Percentiles rank a stretch among this genome's conserved stretches.
Evolutionary conservation across 2,888 invertebrate genomes (phyloP).

Genomic region (Belgica antarctica): DNA sequence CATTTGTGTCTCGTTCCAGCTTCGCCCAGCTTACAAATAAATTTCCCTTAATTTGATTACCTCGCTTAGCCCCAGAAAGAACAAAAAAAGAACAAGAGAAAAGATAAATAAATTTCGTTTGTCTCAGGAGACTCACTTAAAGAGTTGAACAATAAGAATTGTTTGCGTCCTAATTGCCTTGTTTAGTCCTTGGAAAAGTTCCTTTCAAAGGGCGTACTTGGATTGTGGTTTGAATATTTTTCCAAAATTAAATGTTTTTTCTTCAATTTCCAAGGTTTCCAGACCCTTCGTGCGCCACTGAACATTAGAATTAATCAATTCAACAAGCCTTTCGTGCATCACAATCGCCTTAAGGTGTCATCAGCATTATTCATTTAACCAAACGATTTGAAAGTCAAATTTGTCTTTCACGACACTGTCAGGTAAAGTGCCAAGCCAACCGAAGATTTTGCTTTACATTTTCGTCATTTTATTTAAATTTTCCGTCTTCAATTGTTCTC

Average conservation of each 20-base stretch:
- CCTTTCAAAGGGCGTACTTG: too few relatives aligned
- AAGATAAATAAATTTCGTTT: neutral
- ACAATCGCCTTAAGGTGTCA: constrained; percentile 3
- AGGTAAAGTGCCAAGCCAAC: neutral
- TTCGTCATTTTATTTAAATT: constrained; percentile 8
- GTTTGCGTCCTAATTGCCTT: neutral
- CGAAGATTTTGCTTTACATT: neutral
- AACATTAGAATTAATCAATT: too few relatives aligned
- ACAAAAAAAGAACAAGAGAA: neutral
- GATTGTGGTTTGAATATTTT: too few relatives aligned
- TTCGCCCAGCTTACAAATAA: neutral
- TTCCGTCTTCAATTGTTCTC: constrained; percentile 16
- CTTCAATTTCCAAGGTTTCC: too few relatives aligned
- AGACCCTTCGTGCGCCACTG: too few relatives aligned
- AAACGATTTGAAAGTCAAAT: constrained; percentile 27
- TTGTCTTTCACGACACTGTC: constrained; percentile 31
- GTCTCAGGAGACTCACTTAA: constrained; percentile 5
- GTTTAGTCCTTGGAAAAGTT: neutral
- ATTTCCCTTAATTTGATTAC: constrained; percentile 30
- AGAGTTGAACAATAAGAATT: constrained; percentile 9
- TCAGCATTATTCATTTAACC: neutral
- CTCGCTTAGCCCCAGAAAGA: neutral
- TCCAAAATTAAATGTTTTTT: too few relatives aligned
- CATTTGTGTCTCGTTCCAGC: constrained; percentile 22
- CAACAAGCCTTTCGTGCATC: neutral